These are phyloP conservation scores for Capricornis sumatraensis DNA, from an alignment of 2,113 vertebrate species.

Conservation along the genomic window DNA sequence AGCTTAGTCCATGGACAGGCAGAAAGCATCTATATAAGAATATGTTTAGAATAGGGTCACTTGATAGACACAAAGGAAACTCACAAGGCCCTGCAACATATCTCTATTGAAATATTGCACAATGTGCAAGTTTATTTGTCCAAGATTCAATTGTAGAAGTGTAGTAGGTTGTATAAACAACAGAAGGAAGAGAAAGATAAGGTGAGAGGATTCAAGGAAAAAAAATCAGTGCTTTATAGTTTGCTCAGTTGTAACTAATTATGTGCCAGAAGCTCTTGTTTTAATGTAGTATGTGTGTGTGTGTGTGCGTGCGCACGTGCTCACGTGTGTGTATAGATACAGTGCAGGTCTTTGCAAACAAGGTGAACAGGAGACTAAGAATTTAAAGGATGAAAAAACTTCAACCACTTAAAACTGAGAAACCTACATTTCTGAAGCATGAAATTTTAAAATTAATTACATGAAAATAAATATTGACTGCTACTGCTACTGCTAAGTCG, in stretches of 20 bases:
- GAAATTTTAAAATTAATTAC: neutral
- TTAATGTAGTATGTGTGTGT: neutral
- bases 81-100: neutral
- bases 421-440: neutral
- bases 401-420: neutral
- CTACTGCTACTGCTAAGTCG: no score
- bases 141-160: slow-evolving; percentile 28
- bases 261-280: slow-evolving; percentile 10
- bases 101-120: neutral
- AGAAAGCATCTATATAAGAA: slow-evolving; percentile 18
- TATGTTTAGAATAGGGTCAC: slow-evolving; percentile 16
- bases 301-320: accelerated
- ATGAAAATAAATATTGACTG: neutral
- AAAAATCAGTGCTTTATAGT: neutral
- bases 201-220: neutral
- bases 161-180: slow-evolving; percentile 35
- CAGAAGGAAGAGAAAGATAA: neutral
- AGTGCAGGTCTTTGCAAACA: neutral
- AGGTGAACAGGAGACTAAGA: neutral
- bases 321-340: neutral
- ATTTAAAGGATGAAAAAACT: neutral
- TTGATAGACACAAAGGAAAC: neutral
- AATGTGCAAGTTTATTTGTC: neutral
- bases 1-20: neutral
- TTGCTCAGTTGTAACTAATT: slow-evolving; percentile 44